Evolutionary conservation across 2,888 invertebrate species (phyloP).

Genomic region (Mesorhabditis spiculigera): DNA sequence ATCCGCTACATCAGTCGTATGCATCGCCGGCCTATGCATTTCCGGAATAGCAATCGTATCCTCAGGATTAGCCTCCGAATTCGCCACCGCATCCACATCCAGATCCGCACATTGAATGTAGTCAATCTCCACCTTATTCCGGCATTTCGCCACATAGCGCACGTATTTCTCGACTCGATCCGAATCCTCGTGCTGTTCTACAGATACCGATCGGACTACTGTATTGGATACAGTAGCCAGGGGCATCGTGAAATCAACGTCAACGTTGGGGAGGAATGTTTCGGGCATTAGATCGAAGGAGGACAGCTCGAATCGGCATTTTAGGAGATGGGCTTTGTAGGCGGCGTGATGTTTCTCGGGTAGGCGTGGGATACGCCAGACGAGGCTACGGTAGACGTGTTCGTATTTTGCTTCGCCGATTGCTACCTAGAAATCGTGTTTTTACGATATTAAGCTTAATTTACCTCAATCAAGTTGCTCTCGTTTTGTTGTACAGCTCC

Average conservation of each 20-base stretch:
- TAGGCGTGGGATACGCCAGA: slow-evolving; percentile 93
- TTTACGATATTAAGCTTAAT: not conserved
- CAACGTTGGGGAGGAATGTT: slow-evolving; percentile 79
- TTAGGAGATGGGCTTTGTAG: slow-evolving; percentile 93
- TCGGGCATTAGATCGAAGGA: slow-evolving; percentile 96
- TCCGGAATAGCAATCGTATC: slow-evolving; percentile 33
- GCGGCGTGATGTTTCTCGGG: slow-evolving; percentile 99
- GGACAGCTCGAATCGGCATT: slow-evolving; percentile 78
- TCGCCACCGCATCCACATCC: slow-evolving; percentile 45
- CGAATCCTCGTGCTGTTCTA: slow-evolving; percentile 64
- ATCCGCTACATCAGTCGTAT: slow-evolving; percentile 33
- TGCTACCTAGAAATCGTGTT: slow-evolving; percentile 15
- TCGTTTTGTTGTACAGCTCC: slow-evolving; percentile 86
- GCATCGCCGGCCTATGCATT: slow-evolving; percentile 42
- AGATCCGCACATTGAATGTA: slow-evolving; percentile 56
- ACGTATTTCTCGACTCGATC: slow-evolving; percentile 97
- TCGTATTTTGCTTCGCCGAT: slow-evolving; percentile 43
- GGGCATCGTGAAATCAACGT: slow-evolving; percentile 96
- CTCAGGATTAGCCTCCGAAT: slow-evolving; percentile 35
- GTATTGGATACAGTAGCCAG: slow-evolving; percentile 89
- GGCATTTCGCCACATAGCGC: slow-evolving; percentile 70
- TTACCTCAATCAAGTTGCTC: slow-evolving; percentile 79
- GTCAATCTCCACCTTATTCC: slow-evolving; percentile 56
- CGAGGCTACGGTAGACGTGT: slow-evolving; percentile 75
- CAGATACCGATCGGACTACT: slow-evolving; percentile 79